Evolutionary conservation across 2,888 invertebrate species (phyloP).

Genomic region (Patella ulyssiponensis): DNA sequence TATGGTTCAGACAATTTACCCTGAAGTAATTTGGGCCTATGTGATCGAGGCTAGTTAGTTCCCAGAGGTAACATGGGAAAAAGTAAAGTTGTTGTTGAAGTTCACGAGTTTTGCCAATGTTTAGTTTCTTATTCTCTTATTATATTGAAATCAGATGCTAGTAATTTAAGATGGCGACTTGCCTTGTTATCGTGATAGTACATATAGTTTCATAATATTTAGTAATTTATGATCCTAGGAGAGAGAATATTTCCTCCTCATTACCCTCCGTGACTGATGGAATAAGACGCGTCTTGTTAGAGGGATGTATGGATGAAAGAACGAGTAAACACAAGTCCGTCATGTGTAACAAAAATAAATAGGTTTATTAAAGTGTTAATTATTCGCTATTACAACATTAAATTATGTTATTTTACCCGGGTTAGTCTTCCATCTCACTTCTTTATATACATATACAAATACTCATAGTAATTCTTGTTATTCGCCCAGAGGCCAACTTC

Average conservation of each 20-base stretch:
- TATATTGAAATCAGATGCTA: no score
- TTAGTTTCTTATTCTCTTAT: no score
- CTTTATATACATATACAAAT: neutral
- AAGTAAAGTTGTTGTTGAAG: no score
- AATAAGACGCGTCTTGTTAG: neutral
- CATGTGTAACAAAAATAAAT: neutral
- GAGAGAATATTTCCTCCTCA: neutral
- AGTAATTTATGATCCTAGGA: neutral
- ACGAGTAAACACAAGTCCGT: neutral
- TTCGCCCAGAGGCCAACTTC: neutral
- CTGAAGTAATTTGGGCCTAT: no score
- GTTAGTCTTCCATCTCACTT: neutral
- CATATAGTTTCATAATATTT: neutral
- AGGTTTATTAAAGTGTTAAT: constrained; percentile 5
- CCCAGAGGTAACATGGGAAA: no score
- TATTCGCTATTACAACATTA: neutral
- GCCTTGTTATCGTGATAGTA: no score
- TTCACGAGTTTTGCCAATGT: no score
- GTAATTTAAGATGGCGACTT: no score
- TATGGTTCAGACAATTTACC: no score
- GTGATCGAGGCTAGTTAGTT: no score
- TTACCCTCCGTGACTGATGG: neutral
- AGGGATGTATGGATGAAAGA: constrained; percentile 8
- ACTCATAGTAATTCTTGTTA: neutral
- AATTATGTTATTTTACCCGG: constrained; percentile 5